These are phyloP conservation scores for Mesocentrotus franciscanus DNA, from an alignment of 53 echinoderm and acorn worm species.

Conservation along the genomic window DNA sequence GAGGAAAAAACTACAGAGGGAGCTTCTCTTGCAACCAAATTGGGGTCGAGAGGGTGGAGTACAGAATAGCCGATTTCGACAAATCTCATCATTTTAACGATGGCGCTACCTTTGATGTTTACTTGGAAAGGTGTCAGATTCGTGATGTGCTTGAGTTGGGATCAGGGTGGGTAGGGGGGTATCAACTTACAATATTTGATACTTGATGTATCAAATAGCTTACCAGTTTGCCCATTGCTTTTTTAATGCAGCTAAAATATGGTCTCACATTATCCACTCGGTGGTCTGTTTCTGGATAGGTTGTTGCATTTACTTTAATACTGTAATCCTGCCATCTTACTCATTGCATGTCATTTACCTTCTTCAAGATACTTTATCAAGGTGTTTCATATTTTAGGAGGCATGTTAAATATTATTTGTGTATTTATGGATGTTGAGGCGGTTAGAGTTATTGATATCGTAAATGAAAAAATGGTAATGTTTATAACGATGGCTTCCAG, in stretches of 20 bases:
- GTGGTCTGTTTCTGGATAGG: not conserved
- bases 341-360: not conserved
- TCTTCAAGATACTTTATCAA: not conserved
- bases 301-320: not conserved
- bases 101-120: not conserved
- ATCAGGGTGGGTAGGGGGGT: not conserved
- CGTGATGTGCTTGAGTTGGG: not conserved
- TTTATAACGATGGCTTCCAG: not conserved
- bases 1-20: not conserved
- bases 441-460: no score
- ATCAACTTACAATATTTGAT: not conserved
- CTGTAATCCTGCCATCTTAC: not conserved
- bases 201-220: conserved; percentile 5
- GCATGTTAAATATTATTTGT: not conserved
- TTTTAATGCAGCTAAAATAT: not conserved
- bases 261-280: not conserved
- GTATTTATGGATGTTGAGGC: not conserved
- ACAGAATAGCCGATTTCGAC: not conserved
- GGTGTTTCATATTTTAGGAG: not conserved
- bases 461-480: not conserved
- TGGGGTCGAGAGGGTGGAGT: conserved; percentile 50
- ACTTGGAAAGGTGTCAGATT: conserved; percentile 14
- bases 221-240: not conserved
- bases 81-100: conserved; percentile 26
- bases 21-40: conserved; percentile 16